Conservation (phyloP, 1,140 invertebrate species). For the Thrips palmi region DNA sequence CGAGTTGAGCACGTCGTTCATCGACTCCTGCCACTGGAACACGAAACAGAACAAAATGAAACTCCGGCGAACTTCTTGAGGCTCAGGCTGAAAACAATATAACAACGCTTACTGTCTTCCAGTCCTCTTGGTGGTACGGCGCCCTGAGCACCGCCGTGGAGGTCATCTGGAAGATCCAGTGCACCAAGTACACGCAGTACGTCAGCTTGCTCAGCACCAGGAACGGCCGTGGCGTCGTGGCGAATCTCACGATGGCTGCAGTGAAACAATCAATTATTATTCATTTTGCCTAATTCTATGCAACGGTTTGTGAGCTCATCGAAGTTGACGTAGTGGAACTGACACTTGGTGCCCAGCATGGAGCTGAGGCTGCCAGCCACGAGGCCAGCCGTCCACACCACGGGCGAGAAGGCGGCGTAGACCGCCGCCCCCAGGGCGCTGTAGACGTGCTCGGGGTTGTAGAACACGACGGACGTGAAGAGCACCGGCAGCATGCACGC, state of each 20-base stretch:
- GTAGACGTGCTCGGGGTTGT: conserved; percentile 14
- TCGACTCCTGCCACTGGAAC: too few species aligned
- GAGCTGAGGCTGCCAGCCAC: conserved; percentile 14
- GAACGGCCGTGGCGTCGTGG: conserved; percentile 6
- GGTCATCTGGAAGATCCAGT: conserved; percentile 11
- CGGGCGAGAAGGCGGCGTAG: conserved; percentile 13
- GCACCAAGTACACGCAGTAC: conserved; percentile 14
- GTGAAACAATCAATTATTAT: background rate
- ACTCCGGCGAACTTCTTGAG: too few species aligned
- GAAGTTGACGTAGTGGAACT: conserved; percentile 7
- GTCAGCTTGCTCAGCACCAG: conserved; percentile 13
- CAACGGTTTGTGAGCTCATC: background rate
- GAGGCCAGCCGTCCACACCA: conserved; percentile 13
- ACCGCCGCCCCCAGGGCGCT: conserved; percentile 12
- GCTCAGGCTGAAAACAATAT: too few species aligned
- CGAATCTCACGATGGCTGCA: conserved; percentile 1
- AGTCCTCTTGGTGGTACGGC: too few species aligned
- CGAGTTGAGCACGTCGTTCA: too few species aligned
- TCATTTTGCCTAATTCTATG: background rate
- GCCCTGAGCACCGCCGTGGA: conserved; percentile 3
- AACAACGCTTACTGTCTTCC: too few species aligned
- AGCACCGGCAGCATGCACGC: conserved; percentile 10
- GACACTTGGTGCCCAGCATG: conserved; percentile 13
- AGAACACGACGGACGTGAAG: conserved; percentile 13
- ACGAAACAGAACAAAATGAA: too few species aligned